These are phyloP conservation scores for Zosterops pallidus DNA, from an alignment of 2,113 vertebrate species.

Conservation along the genomic window DNA sequence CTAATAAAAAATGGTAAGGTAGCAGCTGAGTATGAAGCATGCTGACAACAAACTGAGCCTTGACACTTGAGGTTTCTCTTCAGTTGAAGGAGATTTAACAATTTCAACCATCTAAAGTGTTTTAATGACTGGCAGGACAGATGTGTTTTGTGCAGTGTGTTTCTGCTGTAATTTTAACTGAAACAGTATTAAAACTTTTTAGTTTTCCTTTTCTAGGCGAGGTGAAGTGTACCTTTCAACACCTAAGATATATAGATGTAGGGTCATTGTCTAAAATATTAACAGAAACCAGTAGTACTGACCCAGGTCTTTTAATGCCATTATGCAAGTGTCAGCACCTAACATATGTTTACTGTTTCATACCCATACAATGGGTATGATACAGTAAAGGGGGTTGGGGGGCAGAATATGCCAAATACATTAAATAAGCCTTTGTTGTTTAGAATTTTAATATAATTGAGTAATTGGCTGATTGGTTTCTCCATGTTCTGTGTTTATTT, in stretches of 20 bases:
- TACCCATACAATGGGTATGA: not conserved
- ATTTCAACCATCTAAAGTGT: slow-evolving; percentile 21
- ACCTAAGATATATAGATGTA: not conserved
- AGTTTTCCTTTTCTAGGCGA: not conserved
- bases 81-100: slow-evolving; percentile 37
- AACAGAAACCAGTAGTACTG: not conserved
- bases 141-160: not conserved
- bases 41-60: slow-evolving; percentile 46
- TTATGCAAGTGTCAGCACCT: not conserved
- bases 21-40: slow-evolving; percentile 59
- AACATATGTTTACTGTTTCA: not conserved
- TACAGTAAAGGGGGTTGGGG: accelerated
- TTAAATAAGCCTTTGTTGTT: not conserved
- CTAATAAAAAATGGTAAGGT: slow-evolving; percentile 35
- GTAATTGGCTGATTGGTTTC: not conserved
- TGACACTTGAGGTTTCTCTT: slow-evolving; percentile 41
- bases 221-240: not conserved
- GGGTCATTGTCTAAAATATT: not conserved
- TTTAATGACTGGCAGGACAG: slow-evolving; percentile 61
- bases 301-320: not conserved
- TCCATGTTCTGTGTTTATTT: not conserved
- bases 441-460: not conserved
- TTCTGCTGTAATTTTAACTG: not conserved
- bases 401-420: not conserved
- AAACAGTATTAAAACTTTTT: not conserved